These are phyloP conservation scores for Vicugna pacos DNA, from an alignment of 2,113 vertebrate species.

Conservation along the genomic window DNA sequence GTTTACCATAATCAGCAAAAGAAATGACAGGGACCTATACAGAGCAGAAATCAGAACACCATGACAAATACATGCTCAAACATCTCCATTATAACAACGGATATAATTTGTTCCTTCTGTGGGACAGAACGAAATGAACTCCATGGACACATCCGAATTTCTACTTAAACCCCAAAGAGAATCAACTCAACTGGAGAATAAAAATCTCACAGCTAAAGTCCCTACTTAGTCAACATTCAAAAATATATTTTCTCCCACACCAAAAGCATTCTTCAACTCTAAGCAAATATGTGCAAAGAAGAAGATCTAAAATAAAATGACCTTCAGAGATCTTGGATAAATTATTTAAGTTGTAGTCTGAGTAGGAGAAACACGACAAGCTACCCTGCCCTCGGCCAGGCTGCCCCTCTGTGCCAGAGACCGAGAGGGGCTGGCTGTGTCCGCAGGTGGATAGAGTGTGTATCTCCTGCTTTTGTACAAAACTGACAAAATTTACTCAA, in stretches of 20 bases:
- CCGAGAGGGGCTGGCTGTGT: not conserved
- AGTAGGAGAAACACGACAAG: not conserved
- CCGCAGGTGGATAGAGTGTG: not conserved
- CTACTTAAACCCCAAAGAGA: not conserved
- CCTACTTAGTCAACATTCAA: not conserved
- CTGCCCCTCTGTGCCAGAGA: not conserved
- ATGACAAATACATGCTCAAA: not conserved
- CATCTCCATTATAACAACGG: not conserved
- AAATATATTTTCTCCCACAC: not conserved
- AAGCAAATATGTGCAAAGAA: not conserved
- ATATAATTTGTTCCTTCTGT: not conserved
- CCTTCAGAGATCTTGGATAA: not conserved
- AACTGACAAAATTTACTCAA: not conserved
- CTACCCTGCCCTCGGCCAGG: not conserved
- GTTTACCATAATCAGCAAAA: not conserved
- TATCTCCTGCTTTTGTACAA: not conserved
- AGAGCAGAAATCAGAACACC: not conserved
- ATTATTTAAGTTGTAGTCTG: not conserved
- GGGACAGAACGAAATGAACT: not conserved
- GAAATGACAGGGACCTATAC: not conserved
- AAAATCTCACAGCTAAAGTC: not conserved
- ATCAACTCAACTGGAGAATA: not conserved
- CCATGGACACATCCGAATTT: not conserved
- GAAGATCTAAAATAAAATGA: constrained; percentile 2
- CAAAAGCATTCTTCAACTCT: not conserved